Percentiles rank a stretch among this genome's conserved stretches.
Evolutionary conservation across 2,797 vertebrate genomes (phyloP).

Genomic region (Chiloscyllium punctatum): DNA sequence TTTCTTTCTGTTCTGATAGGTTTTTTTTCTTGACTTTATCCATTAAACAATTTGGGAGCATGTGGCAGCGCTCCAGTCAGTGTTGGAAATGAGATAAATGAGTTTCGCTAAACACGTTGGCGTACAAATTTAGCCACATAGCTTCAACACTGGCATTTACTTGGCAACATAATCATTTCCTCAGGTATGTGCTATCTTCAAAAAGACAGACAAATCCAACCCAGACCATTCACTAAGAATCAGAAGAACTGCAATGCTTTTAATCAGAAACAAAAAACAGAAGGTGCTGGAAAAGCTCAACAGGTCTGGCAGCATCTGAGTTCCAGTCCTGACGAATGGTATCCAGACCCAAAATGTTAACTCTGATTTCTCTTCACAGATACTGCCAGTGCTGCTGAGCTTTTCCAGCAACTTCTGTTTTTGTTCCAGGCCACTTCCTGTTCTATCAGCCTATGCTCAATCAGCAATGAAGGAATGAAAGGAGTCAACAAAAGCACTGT

Average conservation of each 20-base stretch:
- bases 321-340: too few relatives aligned
- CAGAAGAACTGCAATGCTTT: too few relatives aligned
- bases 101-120: neutral
- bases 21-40: neutral
- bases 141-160: neutral
- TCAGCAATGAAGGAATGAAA: neutral
- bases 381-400: too few relatives aligned
- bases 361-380: too few relatives aligned
- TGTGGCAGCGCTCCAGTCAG: neutral
- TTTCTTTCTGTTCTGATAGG: neutral
- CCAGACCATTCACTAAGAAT: neutral
- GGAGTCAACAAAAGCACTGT: neutral
- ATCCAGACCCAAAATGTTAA: too few relatives aligned
- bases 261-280: too few relatives aligned
- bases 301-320: too few relatives aligned
- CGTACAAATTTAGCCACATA: neutral
- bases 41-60: neutral
- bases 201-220: neutral
- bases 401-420: too few relatives aligned
- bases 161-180: neutral
- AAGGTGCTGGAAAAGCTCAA: too few relatives aligned
- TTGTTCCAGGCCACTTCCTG: too few relatives aligned
- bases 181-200: neutral
- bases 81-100: neutral
- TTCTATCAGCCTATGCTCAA: too few relatives aligned